Evolutionary conservation across 2,888 invertebrate species (phyloP).

Genomic region (Polyploca ridens): DNA sequence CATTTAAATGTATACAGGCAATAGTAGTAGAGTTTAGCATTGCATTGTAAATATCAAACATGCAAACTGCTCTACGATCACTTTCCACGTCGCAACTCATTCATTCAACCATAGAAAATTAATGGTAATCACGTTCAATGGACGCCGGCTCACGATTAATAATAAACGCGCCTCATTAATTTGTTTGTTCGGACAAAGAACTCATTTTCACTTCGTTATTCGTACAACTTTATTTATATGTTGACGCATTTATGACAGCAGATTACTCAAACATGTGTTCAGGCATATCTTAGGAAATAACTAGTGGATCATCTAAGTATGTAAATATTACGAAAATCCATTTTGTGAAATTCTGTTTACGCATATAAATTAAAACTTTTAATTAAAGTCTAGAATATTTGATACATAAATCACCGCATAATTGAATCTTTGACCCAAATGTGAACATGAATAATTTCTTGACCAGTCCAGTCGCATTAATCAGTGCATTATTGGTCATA

Average conservation of each 20-base stretch:
- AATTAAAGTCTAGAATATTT: background rate
- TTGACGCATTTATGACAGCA: background rate
- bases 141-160: conserved; percentile 2
- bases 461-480: background rate
- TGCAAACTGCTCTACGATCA: background rate
- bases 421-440: conserved; percentile 9
- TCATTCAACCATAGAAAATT: conserved; percentile 1
- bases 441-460: background rate
- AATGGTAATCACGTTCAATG: conserved; percentile 5
- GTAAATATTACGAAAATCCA: background rate
- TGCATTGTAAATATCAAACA: background rate
- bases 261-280: background rate
- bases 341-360: background rate
- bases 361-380: background rate
- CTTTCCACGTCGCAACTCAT: conserved; percentile 5
- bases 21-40: background rate
- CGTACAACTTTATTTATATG: background rate
- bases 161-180: background rate
- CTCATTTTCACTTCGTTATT: background rate
- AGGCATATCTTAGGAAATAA: background rate
- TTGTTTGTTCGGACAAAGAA: background rate
- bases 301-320: background rate
- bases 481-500: conserved; percentile 7
- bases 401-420: conserved; percentile 5
- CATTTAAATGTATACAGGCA: background rate